Evolutionary conservation across 2,888 invertebrate species (phyloP).

Genomic region (Homarus gammarus): DNA sequence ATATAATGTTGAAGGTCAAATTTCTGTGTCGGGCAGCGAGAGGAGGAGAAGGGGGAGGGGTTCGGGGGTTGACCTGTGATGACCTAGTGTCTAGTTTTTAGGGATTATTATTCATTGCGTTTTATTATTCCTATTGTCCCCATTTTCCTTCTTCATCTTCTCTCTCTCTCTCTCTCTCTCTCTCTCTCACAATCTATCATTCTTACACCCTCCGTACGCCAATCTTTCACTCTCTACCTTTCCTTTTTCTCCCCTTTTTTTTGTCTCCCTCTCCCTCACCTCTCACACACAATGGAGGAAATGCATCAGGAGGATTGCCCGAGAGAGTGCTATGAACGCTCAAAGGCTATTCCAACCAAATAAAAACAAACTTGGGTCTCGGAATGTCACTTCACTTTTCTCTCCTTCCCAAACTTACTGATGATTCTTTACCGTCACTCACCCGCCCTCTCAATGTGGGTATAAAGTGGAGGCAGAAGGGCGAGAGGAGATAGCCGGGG

Average conservation of each 20-base stretch:
- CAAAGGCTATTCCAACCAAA: conserved; percentile 1
- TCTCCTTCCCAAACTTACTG: neutral
- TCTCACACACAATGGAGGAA: conserved; percentile 33
- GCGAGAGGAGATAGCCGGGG: neutral
- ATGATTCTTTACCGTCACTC: neutral
- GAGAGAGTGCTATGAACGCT: conserved; percentile 9
- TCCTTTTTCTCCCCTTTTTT: neutral
- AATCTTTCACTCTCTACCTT: too few species aligned
- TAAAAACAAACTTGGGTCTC: neutral
- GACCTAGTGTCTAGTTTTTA: too few species aligned
- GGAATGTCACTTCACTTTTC: neutral
- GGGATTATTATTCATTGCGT: too few species aligned
- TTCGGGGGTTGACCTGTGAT: too few species aligned
- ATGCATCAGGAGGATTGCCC: conserved; percentile 29
- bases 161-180: conserved; percentile 11
- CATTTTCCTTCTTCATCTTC: neutral
- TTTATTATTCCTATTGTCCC: neutral
- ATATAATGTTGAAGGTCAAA: too few species aligned
- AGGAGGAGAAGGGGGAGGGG: too few species aligned
- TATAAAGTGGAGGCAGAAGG: neutral
- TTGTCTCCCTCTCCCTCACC: neutral
- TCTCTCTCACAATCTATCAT: neutral
- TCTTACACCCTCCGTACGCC: neutral
- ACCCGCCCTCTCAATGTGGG: neutral
- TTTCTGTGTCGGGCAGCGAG: too few species aligned